These are phyloP conservation scores for Nanorana parkeri DNA, from an alignment of 2,113 vertebrate genomes.

Conservation along the genomic window DNA sequence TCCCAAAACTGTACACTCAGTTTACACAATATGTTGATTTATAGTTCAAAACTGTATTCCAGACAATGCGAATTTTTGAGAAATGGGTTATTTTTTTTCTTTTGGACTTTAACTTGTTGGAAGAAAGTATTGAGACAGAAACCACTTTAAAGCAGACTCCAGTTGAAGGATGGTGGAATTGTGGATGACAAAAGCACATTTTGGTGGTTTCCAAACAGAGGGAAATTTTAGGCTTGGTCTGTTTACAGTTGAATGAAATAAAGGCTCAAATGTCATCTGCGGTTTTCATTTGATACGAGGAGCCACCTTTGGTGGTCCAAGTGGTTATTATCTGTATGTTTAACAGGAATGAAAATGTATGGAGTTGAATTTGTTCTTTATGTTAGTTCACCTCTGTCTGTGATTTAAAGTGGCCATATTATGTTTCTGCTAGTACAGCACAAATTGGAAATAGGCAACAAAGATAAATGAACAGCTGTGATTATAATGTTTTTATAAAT, in stretches of 20 bases:
- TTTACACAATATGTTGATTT: too few relatives aligned
- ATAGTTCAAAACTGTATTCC: too few relatives aligned
- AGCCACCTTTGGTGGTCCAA: background rate
- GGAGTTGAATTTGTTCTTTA: background rate
- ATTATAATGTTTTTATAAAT: background rate
- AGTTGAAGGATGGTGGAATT: background rate
- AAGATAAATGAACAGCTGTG: background rate
- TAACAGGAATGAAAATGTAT: background rate
- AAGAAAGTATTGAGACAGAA: too few relatives aligned
- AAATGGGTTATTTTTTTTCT: too few relatives aligned
- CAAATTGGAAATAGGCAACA: background rate
- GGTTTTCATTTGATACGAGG: background rate
- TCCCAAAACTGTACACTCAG: too few relatives aligned
- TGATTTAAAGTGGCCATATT: background rate
- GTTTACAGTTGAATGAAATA: slow-evolving; percentile 23
- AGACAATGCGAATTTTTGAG: too few relatives aligned
- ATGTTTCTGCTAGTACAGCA: background rate
- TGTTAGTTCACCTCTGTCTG: background rate
- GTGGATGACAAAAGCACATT: slow-evolving; percentile 13
- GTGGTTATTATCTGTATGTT: slow-evolving; percentile 7
- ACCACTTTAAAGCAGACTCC: background rate
- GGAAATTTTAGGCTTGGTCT: slow-evolving; percentile 19
- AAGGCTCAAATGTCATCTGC: background rate
- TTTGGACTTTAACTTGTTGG: too few relatives aligned
- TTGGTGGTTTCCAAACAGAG: background rate